Base-by-base conservation (phyloP, 2,797 vertebrate genomes). In the Acrocephalus scirpaceus region DNA sequence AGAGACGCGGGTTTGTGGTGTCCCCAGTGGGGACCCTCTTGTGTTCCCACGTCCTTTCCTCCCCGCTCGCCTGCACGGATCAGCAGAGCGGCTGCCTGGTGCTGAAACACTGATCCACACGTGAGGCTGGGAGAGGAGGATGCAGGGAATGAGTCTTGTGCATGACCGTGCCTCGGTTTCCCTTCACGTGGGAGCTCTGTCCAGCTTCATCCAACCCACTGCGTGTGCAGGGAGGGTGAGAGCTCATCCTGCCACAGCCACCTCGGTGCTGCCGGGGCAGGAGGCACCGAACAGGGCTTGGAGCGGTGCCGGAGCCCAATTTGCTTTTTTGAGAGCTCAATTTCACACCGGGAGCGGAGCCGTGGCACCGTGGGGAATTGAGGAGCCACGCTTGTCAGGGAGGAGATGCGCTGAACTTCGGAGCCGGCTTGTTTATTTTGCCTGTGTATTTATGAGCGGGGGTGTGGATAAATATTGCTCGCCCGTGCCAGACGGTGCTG, bases 351-450 rank as follows among this genome's bases (percentile, higher is more conserved):
- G 44, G 88, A 66, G 51, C 22, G 17, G 93, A 96, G 92, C 87
- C 0, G 86, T 23, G 29, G 95, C 83, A 60, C 87, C 5, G 34
- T 25, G 51, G 88, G 96, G 96, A 96, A 96, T 90, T 53, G 92
- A 89, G 97, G 97, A 96, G 95, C 85, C 90, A 93, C 29, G 80
- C 97, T 98, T 97, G 96, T 97, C 96, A 85, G 91, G 93, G 96
- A 97, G 92, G 97, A 97, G 97, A 96, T 92, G 95, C 38, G 86
- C 88, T 91, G 95, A 93, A 94, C 95, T 97, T 95, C 19, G 2
- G 96, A 91, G 88, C 78, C 3, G 5, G 34, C 67, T 71, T 77
- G 83, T 88, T 90, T 89, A 30, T 76, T 76, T 91, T 75, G 76
- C 7, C 6, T 32, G 5, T 16, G 17, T 47, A 20, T 82, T 62